phyloP scores from a whole-genome alignment of 53 echinoderm and acorn worm species.

The Stichopus horrens region DNA sequence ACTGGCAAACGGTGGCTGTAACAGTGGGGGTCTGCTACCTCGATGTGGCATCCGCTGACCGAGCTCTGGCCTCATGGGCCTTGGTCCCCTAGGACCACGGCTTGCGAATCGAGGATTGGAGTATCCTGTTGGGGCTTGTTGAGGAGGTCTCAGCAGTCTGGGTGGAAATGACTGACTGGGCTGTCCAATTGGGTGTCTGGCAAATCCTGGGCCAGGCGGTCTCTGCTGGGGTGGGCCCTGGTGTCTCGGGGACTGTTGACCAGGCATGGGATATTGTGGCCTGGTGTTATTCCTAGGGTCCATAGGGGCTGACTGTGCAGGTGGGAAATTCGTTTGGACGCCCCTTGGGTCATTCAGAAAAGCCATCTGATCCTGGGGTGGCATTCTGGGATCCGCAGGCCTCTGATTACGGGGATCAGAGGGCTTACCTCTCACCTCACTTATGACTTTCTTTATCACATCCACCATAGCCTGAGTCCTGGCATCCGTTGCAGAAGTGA shows the following conservation, averaged over 20 bases:
- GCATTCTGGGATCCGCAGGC: constrained; percentile 64
- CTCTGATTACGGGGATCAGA: constrained; percentile 69
- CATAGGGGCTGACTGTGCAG: background rate
- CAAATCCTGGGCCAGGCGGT: constrained; percentile 47
- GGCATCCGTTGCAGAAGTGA: constrained; percentile 19
- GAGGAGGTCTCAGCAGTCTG: constrained; percentile 60
- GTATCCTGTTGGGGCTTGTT: constrained; percentile 45
- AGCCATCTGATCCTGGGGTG: constrained; percentile 36
- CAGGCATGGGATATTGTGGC: constrained; percentile 40
- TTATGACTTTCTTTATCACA: constrained; percentile 19
- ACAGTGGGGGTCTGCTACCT: constrained; percentile 6
- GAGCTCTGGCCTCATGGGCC: constrained; percentile 47
- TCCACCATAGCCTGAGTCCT: constrained; percentile 12
- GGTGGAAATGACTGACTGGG: constrained; percentile 58
- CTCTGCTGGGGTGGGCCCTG: constrained; percentile 43
- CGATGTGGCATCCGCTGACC: constrained; percentile 51
- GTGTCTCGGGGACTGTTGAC: constrained; percentile 45
- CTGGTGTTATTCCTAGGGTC: constrained; percentile 46
- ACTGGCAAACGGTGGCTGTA: constrained; percentile 58
- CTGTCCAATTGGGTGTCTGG: constrained; percentile 53
- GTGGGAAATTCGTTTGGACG: background rate
- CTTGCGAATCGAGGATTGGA: constrained; percentile 40
- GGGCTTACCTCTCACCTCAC: constrained; percentile 40
- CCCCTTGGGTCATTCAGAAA: constrained; percentile 19
- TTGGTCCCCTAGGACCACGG: constrained; percentile 43